Evolutionary conservation across 2,113 vertebrate species (phyloP).

Genomic region (Anolis sagrei): DNA sequence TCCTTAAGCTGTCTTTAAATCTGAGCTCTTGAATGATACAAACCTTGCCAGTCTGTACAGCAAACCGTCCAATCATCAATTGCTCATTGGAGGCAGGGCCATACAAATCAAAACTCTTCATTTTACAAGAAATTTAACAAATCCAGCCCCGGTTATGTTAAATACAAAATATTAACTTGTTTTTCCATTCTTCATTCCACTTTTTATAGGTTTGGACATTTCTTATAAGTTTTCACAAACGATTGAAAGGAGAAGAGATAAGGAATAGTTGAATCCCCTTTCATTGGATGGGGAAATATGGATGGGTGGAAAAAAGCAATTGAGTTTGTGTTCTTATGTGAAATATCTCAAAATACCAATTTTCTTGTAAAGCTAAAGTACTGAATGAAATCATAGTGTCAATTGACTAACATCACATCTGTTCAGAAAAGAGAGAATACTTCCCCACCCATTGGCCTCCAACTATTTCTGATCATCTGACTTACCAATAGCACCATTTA

Average conservation of each 20-base stretch:
- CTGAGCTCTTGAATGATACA: no score
- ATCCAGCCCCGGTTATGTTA: no score
- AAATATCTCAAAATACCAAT: neutral
- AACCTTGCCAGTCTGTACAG: no score
- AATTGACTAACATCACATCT: neutral
- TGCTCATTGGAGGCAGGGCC: no score
- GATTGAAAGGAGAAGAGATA: neutral
- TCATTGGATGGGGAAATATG: neutral
- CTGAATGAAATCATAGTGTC: neutral
- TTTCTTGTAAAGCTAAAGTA: neutral
- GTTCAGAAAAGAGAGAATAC: neutral
- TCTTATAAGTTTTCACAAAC: neutral
- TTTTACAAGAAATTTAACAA: no score
- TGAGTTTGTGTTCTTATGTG: neutral
- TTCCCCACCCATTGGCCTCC: neutral
- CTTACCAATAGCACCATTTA: neutral
- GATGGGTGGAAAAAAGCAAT: neutral
- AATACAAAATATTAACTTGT: no score
- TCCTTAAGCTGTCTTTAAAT: no score
- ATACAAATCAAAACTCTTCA: no score
- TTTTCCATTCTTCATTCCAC: neutral
- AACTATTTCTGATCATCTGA: neutral
- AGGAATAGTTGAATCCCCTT: neutral
- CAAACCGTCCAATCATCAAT: no score
- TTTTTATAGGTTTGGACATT: neutral